A percentile compares a stretch with the other conserved stretches of the same genome.
Conservation (phyloP, 2,113 vertebrate species). For the Poicephalus gulielmi region DNA sequence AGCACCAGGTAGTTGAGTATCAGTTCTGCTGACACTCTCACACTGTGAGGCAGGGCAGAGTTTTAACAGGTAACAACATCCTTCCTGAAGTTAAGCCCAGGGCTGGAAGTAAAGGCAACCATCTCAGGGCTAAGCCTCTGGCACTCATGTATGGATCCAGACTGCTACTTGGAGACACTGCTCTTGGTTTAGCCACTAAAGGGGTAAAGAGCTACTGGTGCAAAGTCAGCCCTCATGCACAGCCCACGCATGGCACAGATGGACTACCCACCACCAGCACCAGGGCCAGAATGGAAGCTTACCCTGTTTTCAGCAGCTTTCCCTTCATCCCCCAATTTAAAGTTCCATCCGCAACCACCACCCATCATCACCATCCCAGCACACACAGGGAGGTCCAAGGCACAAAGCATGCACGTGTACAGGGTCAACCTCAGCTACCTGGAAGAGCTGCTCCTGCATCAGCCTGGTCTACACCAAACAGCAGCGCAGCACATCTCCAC, state of each 20-base stretch:
- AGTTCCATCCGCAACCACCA: background rate
- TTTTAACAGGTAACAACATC: background rate
- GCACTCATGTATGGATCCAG: background rate
- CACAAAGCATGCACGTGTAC: fast-evolving
- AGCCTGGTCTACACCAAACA: background rate
- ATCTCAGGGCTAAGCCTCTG: background rate
- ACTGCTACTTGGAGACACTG: background rate
- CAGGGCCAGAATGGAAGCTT: background rate
- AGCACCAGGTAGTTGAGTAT: background rate
- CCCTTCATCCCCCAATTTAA: background rate
- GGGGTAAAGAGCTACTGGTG: background rate
- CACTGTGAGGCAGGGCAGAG: background rate
- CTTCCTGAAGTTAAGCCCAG: background rate
- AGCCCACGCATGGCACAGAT: background rate
- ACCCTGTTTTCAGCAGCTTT: background rate
- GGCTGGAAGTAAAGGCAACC: background rate
- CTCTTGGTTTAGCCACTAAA: background rate
- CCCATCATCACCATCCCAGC: background rate
- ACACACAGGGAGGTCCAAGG: background rate
- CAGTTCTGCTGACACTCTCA: background rate
- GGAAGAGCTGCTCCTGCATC: background rate
- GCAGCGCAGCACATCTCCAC: background rate
- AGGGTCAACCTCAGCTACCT: background rate
- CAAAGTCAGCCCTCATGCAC: background rate
- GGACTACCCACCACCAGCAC: background rate